Conservation (phyloP, 2,888 invertebrate genomes). For the Caradrina kadenii region DNA sequence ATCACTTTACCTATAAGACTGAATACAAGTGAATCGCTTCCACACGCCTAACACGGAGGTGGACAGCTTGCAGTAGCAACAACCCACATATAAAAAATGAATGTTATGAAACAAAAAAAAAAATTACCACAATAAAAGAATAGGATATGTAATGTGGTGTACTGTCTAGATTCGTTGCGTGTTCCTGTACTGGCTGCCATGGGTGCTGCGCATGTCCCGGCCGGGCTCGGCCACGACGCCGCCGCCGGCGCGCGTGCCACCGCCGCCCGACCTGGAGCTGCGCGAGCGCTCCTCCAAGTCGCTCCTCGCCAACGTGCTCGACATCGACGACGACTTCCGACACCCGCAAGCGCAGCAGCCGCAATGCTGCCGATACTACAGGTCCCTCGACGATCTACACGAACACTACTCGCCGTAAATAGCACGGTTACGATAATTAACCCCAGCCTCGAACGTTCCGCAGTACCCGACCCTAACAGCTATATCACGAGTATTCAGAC, state of each 20-base stretch:
- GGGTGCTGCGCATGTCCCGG: slow-evolving; percentile 98
- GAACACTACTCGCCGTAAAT: slow-evolving; percentile 91
- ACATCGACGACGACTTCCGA: slow-evolving; percentile 98
- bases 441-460: slow-evolving; percentile 88
- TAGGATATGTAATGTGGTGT: slow-evolving; percentile 4
- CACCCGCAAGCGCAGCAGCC: slow-evolving; percentile 94
- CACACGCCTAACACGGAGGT: no score
- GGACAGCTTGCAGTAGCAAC: no score
- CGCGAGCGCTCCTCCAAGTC: slow-evolving; percentile 98
- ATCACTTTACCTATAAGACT: no score
- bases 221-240: slow-evolving; percentile 92
- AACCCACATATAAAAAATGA: no score
- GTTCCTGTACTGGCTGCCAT: slow-evolving; percentile 99
- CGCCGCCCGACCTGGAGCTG: slow-evolving; percentile 96
- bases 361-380: slow-evolving; percentile 94
- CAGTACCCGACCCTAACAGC: slow-evolving; percentile 88
- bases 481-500: slow-evolving; percentile 69
- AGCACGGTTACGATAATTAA: slow-evolving; percentile 89
- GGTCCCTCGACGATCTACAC: slow-evolving; percentile 92
- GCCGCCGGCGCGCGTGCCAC: slow-evolving; percentile 93
- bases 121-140: not conserved
- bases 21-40: no score
- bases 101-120: not conserved
- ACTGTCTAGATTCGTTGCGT: slow-evolving; percentile 94
- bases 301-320: slow-evolving; percentile 98